Evolutionary conservation across 2,113 vertebrate genomes (phyloP).

Genomic region (Calidris pygmaea): DNA sequence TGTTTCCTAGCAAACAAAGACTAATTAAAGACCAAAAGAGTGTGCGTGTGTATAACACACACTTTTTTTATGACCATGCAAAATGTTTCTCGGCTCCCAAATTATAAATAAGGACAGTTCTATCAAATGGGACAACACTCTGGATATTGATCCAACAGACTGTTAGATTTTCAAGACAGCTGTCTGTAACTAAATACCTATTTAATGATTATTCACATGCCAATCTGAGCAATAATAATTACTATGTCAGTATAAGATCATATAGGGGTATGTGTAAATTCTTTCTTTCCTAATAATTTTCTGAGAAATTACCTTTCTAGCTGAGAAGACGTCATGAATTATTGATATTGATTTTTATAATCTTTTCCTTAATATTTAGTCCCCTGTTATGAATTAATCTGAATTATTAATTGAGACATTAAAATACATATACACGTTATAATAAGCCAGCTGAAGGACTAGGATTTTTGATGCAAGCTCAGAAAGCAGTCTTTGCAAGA

Average conservation of each 20-base stretch:
- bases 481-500: background rate
- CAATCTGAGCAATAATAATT: constrained; percentile 13
- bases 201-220: constrained; percentile 12
- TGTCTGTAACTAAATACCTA: constrained; percentile 12
- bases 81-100: background rate
- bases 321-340: constrained; percentile 27
- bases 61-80: background rate
- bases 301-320: constrained; percentile 14
- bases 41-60: too few species aligned
- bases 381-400: constrained; percentile 42
- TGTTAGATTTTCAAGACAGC: constrained; percentile 18
- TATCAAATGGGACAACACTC: background rate
- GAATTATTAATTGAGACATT: constrained; percentile 56
- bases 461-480: background rate
- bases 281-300: constrained; percentile 39
- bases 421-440: background rate
- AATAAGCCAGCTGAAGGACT: background rate
- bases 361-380: constrained; percentile 45
- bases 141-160: background rate
- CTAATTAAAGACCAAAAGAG: background rate
- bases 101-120: background rate
- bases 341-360: constrained; percentile 41
- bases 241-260: background rate
- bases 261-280: constrained; percentile 30
- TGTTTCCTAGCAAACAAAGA: background rate